Conservation (phyloP, 1,140 invertebrate genomes). For the Pemphigus obesinymphae region DNA sequence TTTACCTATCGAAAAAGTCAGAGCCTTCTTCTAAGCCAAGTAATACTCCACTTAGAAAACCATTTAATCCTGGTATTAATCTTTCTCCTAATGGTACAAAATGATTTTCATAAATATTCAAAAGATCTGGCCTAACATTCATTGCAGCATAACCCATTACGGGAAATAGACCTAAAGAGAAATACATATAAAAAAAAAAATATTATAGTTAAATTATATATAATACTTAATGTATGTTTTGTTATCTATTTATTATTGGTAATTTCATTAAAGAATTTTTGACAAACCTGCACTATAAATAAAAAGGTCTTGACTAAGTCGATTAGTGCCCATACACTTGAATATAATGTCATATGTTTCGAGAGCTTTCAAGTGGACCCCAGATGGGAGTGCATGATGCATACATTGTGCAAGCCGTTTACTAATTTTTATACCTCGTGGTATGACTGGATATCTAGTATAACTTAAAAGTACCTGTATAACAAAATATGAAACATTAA, state of each 20-base stretch:
- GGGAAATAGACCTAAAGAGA: conserved; percentile 79
- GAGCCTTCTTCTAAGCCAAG: conserved; percentile 86
- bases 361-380: conserved; percentile 87
- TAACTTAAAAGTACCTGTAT: conserved; percentile 67
- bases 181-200: too few relatives aligned
- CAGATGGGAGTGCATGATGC: conserved; percentile 85
- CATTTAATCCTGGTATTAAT: conserved; percentile 77
- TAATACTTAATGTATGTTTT: not conserved
- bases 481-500: not conserved
- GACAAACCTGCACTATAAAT: conserved; percentile 72
- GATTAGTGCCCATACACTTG: conserved; percentile 79
- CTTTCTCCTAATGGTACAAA: conserved; percentile 79
- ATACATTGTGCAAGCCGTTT: conserved; percentile 93
- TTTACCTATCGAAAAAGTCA: conserved; percentile 77
- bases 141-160: conserved; percentile 84
- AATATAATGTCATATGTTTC: conserved; percentile 94
- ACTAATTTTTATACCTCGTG: conserved; percentile 82
- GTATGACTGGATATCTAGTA: conserved; percentile 83
- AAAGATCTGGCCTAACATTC: conserved; percentile 76
- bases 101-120: conserved; percentile 88
- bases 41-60: conserved; percentile 78
- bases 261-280: not conserved
- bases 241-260: too few relatives aligned
- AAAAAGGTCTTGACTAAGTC: conserved; percentile 78
- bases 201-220: not conserved